A percentile compares a stretch with the other conserved stretches of the same genome.
phyloP scores from a whole-genome alignment of 2,797 vertebrate genomes.

The Enteromius unitaeniatus region DNA sequence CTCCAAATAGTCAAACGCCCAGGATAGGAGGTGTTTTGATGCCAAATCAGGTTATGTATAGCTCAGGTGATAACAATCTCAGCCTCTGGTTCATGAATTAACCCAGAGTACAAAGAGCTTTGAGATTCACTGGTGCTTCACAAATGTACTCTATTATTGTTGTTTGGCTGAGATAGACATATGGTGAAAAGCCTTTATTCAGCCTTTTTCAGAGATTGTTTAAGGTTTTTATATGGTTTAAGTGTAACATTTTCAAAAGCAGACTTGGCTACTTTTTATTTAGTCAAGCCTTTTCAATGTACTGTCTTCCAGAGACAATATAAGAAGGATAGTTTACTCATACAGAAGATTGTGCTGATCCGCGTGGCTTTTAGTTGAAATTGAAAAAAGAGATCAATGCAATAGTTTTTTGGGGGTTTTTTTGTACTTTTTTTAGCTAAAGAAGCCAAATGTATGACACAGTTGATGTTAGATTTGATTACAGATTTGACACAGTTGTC shows the following conservation, averaged over 20 bases:
- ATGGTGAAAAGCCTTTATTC: conserved; percentile 36
- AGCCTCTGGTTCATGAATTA: conserved; percentile 26
- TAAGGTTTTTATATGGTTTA: conserved; percentile 25
- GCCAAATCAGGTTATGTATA: conserved; percentile 39
- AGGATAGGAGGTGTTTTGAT: conserved; percentile 18
- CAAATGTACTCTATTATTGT: conserved; percentile 14
- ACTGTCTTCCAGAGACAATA: not conserved
- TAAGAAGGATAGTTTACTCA: not conserved
- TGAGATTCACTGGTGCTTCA: conserved; percentile 31
- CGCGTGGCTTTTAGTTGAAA: not conserved
- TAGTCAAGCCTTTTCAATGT: not conserved
- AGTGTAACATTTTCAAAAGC: conserved; percentile 12
- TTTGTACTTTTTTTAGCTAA: not conserved
- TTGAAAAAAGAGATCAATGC: not conserved
- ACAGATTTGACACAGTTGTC: not conserved
- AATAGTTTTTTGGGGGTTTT: not conserved
- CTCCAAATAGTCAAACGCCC: not conserved
- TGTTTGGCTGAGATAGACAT: conserved; percentile 23
- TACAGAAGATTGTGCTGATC: not conserved
- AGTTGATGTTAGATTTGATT: not conserved
- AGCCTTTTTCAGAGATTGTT: conserved; percentile 29
- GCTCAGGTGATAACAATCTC: conserved; percentile 45
- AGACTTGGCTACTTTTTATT: conserved; percentile 18
- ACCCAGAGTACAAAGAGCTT: conserved; percentile 33
- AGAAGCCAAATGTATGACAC: not conserved